Percentiles rank a stretch among this genome's conserved stretches.
phyloP scores from a whole-genome alignment of 1,140 invertebrate genomes.

The Magallana ariakensis region DNA sequence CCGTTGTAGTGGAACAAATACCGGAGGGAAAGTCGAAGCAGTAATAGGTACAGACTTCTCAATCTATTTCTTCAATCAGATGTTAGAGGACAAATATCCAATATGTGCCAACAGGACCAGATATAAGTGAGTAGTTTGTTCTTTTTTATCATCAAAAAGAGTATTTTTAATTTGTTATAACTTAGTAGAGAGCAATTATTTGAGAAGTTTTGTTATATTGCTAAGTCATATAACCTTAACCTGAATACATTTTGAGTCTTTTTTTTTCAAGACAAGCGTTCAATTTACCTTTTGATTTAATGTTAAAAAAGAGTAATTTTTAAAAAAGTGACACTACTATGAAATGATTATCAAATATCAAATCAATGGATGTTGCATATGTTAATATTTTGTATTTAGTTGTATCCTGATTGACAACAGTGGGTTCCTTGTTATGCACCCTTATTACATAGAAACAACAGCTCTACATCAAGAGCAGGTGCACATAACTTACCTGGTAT shows the following conservation, averaged over 20 bases:
- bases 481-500: background rate
- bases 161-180: no score
- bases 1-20: background rate
- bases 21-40: background rate
- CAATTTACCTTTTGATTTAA: no score
- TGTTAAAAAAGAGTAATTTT: no score
- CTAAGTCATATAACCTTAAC: no score
- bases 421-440: constrained; percentile 37
- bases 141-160: no score
- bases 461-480: background rate
- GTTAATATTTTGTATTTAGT: background rate
- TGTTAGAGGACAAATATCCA: background rate
- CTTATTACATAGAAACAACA: constrained; percentile 31
- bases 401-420: constrained; percentile 42
- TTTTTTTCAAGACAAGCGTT: no score
- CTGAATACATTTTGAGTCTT: no score
- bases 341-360: background rate
- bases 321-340: no score
- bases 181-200: no score
- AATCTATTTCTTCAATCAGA: constrained; percentile 26
- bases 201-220: no score
- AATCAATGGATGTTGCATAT: background rate
- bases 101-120: background rate
- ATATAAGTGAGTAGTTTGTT: background rate
- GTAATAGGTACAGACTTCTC: constrained; percentile 17